These are phyloP conservation scores for Paramormyrops hopkinsi DNA, from an alignment of 2,797 vertebrate species.

Conservation along the genomic window DNA sequence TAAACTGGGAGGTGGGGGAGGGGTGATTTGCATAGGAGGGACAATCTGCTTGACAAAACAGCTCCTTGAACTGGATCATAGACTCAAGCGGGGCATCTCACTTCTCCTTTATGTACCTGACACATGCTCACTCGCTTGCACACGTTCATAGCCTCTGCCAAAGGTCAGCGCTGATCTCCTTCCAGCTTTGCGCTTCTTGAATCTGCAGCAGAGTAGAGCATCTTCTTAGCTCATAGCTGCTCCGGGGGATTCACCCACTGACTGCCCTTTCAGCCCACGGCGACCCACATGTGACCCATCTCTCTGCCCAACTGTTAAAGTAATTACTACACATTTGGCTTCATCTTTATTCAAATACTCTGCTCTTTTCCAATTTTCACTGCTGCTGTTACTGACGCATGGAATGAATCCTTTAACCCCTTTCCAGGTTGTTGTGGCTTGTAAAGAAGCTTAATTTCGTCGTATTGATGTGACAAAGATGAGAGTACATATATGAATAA, in stretches of 20 bases:
- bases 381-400: neutral
- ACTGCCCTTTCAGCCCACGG: neutral
- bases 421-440: neutral
- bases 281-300: neutral
- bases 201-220: neutral
- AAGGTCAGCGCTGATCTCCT: neutral
- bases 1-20: conserved; percentile 75
- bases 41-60: conserved; percentile 82
- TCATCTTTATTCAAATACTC: neutral
- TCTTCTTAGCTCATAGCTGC: neutral
- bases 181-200: neutral
- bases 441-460: neutral
- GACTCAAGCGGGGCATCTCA: conserved; percentile 71
- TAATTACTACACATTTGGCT: neutral
- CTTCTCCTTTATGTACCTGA: conserved; percentile 63
- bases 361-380: conserved; percentile 1
- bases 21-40: conserved; percentile 88
- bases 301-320: neutral
- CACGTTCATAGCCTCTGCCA: neutral
- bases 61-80: conserved; percentile 71
- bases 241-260: neutral
- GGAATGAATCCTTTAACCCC: neutral
- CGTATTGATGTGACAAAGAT: neutral
- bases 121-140: neutral
- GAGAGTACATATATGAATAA: neutral